Conservation (phyloP, 2,888 invertebrate species). For the Xanthostigma xanthostigma region DNA sequence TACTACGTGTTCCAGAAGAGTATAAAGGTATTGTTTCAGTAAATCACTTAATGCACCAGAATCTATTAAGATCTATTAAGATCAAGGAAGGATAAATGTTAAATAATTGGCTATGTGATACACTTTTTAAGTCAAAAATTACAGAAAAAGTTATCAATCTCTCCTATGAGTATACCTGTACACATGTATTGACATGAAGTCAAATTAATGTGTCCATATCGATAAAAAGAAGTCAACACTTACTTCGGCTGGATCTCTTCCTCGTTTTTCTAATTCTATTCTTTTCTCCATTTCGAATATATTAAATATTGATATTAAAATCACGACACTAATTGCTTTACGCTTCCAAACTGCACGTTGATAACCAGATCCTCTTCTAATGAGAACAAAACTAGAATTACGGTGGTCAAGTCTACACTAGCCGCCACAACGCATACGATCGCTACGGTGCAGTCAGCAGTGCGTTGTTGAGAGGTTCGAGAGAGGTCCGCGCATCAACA, state of each 20-base stretch:
- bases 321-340: neutral
- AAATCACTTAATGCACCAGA: too few relatives aligned
- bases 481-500: neutral
- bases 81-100: too few relatives aligned
- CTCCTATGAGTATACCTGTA: neutral
- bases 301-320: neutral
- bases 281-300: constrained; percentile 70
- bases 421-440: constrained; percentile 3
- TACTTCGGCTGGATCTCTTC: constrained; percentile 81
- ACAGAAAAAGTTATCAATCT: too few relatives aligned
- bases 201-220: constrained; percentile 3
- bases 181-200: constrained; percentile 4
- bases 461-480: constrained; percentile 1
- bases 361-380: too few relatives aligned
- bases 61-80: too few relatives aligned
- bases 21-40: too few relatives aligned
- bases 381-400: too few relatives aligned
- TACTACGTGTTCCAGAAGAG: too few relatives aligned
- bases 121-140: too few relatives aligned
- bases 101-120: too few relatives aligned
- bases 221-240: constrained; percentile 24
- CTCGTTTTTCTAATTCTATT: constrained; percentile 87
- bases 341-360: too few relatives aligned
- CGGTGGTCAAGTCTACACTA: neutral
- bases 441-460: neutral